Conservation (phyloP, 1,140 invertebrate genomes). For the Drosophila tani region DNA sequence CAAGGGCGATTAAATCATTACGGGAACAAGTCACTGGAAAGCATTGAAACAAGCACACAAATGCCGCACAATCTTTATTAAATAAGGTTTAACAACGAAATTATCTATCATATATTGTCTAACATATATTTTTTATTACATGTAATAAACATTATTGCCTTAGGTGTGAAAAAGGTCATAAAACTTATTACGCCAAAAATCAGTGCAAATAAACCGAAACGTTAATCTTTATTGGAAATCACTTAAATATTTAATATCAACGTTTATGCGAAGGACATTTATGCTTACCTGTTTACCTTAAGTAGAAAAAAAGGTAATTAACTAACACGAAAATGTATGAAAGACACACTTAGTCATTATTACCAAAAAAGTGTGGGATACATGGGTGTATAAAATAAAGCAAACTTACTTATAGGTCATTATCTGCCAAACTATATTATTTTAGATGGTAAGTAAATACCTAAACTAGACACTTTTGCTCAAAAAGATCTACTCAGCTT, state of each 20-base stretch:
- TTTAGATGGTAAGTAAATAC: too few species aligned
- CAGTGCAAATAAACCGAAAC: background rate
- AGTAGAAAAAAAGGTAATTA: background rate
- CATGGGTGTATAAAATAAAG: background rate
- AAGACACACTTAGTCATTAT: background rate
- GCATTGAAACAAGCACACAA: constrained; percentile 1
- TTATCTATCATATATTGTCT: constrained; percentile 10
- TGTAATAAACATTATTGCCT: background rate
- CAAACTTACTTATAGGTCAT: background rate
- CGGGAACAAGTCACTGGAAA: constrained; percentile 12
- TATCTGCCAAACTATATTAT: background rate
- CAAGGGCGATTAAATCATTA: constrained; percentile 46
- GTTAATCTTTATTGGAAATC: background rate
- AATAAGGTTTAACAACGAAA: constrained; percentile 6
- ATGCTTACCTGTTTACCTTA: background rate
- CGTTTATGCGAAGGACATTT: background rate
- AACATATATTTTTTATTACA: constrained; percentile 16
- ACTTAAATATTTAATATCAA: background rate
- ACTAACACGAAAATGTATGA: background rate
- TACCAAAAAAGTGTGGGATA: background rate
- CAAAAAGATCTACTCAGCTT: background rate
- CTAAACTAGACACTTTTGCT: too few species aligned
- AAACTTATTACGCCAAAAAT: background rate
- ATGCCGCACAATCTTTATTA: constrained; percentile 3
- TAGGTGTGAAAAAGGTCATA: background rate